Evolutionary conservation across 2,797 vertebrate genomes (phyloP).

Genomic region (Vespertilio murinus): DNA sequence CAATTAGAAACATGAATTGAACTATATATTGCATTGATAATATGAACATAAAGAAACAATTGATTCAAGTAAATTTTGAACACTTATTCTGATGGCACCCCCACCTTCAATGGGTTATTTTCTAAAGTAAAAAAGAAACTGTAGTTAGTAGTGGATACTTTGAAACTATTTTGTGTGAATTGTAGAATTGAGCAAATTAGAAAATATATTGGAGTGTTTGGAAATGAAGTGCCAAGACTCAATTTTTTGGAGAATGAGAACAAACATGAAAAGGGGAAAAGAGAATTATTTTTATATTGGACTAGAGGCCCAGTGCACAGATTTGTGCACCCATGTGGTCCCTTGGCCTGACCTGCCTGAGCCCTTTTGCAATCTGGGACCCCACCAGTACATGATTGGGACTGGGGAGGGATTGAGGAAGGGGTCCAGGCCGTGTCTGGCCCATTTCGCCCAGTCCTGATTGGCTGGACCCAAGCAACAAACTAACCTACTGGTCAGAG

Average conservation of each 20-base stretch:
- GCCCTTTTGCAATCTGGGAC: too few species aligned
- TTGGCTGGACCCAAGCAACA: too few species aligned
- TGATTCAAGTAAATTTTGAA: constrained; percentile 32
- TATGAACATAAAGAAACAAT: background rate
- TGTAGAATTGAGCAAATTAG: background rate
- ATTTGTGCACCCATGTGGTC: too few species aligned
- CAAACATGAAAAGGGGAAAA: background rate
- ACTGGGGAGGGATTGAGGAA: too few species aligned
- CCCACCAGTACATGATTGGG: too few species aligned
- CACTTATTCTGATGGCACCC: background rate
- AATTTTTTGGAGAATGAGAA: background rate
- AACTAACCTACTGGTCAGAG: too few species aligned
- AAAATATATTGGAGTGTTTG: background rate
- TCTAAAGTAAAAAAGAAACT: constrained; percentile 12
- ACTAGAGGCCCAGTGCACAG: too few species aligned
- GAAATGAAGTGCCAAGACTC: background rate
- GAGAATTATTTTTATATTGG: background rate
- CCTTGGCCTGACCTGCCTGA: too few species aligned
- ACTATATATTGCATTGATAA: background rate
- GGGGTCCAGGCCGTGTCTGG: too few species aligned
- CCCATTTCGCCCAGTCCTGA: too few species aligned
- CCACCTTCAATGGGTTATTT: background rate
- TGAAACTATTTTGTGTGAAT: background rate
- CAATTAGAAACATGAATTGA: background rate
- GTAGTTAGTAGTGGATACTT: background rate